Evolutionary conservation across 92 coral and sea anemone species (phyloP), one percentile per base, ranked within the genome.

Genomic region (Siderastrea radians): DNA sequence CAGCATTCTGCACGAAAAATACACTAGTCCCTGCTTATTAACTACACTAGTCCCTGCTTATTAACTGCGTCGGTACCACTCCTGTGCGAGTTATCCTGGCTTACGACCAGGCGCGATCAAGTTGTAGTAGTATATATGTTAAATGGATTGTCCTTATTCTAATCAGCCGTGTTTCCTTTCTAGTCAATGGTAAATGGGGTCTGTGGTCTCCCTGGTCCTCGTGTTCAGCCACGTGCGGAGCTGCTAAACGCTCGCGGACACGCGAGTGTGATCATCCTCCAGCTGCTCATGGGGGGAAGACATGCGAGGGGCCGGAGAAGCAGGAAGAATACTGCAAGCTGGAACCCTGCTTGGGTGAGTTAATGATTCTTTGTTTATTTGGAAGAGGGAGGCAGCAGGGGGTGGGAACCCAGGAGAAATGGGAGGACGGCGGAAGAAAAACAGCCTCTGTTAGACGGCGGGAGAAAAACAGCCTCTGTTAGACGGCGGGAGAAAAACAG

Each of bases 231-330:
- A 93, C 91, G 44, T 95, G 98, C 49, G 98, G 98, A 9, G 94
- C 95, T 8, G 96, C 98, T 61, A 93, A 93, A 82, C 96, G 94
- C 69, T 95, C 98, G 51, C 86, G 98, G 7, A 71, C 91, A 73
- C 96, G 98, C 46, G 93, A 89, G 62, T 95, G 98, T 54, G 87
- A 93, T 78, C 90, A 92, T 52, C 98, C 98, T 12, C 98, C 98
- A 26, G 75, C 96, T 3, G 96, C 98, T 44, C 96, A 95, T 77
- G 96, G 95, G 10, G 98, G 98, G 48, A 80, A 79, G 48, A 88
- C 98, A 13, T 95, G 98, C 78, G 94, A 91, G 45, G 98, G 98
- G 47, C 86, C 93, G 46, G 94, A 94, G 87, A 91, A 90, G 72
- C 94, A 93, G 90, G 98, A 95, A 57, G 98, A 92, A 11, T 95